These are phyloP conservation scores for Gavia stellata DNA, from an alignment of 2,113 vertebrate species.

Conservation along the genomic window DNA sequence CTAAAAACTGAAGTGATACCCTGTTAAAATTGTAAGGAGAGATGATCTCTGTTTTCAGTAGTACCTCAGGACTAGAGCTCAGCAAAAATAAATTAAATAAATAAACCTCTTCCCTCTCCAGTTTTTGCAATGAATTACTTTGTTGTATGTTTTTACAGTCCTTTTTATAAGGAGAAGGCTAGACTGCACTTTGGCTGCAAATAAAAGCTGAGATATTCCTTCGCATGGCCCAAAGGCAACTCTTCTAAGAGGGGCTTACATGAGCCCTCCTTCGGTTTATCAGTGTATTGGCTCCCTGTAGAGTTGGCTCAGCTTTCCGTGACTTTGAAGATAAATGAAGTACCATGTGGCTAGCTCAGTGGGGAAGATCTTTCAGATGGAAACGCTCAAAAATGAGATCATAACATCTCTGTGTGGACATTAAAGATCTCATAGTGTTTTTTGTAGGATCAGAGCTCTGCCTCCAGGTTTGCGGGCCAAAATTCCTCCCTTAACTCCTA, in stretches of 20 bases:
- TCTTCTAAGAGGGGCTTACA: neutral
- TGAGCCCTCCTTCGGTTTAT: neutral
- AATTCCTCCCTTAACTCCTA: neutral
- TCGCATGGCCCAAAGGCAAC: neutral
- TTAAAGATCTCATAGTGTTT: neutral
- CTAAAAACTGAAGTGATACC: neutral
- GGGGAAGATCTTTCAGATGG: conserved; percentile 5
- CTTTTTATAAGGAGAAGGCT: neutral
- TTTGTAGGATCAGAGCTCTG: conserved; percentile 20
- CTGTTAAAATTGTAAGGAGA: neutral
- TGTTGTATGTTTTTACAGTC: neutral
- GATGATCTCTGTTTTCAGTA: neutral
- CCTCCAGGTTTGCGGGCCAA: neutral
- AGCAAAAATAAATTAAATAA: neutral
- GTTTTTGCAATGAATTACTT: neutral
- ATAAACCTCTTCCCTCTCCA: neutral
- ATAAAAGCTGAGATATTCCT: conserved; percentile 4
- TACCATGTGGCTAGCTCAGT: neutral
- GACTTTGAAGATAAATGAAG: conserved; percentile 40
- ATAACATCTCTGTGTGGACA: neutral
- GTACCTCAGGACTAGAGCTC: neutral
- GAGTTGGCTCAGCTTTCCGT: neutral
- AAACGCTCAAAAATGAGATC: neutral
- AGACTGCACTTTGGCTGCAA: neutral
- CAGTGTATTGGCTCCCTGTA: neutral